phyloP scores from a whole-genome alignment of 1,140 invertebrate genomes.

The Calephelis virginiensis region DNA sequence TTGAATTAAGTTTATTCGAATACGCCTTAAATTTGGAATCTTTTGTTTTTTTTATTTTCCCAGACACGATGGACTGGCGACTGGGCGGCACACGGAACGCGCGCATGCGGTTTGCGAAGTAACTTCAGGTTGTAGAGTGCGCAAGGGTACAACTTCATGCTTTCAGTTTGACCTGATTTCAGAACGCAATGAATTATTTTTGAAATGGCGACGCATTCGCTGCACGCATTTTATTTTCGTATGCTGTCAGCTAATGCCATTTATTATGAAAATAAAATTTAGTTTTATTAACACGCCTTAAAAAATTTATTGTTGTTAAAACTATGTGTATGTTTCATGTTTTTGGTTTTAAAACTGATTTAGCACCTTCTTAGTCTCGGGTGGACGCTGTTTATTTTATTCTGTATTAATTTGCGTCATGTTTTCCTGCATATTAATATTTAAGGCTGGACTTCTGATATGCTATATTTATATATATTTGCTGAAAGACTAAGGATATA shows the following conservation, averaged over 20 bases:
- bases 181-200: constrained; percentile 62
- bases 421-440: background rate
- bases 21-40: constrained; percentile 31
- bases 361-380: background rate
- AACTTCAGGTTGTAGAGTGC: constrained; percentile 41
- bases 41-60: constrained; percentile 36
- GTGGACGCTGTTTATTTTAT: background rate
- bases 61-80: constrained; percentile 24
- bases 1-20: constrained; percentile 27
- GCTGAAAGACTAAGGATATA: background rate
- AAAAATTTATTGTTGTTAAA: constrained; percentile 17
- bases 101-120: constrained; percentile 31
- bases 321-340: constrained; percentile 5
- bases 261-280: constrained; percentile 19
- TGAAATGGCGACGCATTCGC: constrained; percentile 60
- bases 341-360: background rate
- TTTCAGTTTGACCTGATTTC: constrained; percentile 51
- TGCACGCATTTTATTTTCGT: constrained; percentile 32
- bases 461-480: too few species aligned
- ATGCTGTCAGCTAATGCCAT: constrained; percentile 9
- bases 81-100: constrained; percentile 35
- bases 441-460: too few species aligned
- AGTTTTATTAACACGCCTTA: constrained; percentile 12
- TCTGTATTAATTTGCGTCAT: background rate
- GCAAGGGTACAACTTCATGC: constrained; percentile 46